phyloP scores from a whole-genome alignment of 2,113 vertebrate genomes.

The Cariama cristata region DNA sequence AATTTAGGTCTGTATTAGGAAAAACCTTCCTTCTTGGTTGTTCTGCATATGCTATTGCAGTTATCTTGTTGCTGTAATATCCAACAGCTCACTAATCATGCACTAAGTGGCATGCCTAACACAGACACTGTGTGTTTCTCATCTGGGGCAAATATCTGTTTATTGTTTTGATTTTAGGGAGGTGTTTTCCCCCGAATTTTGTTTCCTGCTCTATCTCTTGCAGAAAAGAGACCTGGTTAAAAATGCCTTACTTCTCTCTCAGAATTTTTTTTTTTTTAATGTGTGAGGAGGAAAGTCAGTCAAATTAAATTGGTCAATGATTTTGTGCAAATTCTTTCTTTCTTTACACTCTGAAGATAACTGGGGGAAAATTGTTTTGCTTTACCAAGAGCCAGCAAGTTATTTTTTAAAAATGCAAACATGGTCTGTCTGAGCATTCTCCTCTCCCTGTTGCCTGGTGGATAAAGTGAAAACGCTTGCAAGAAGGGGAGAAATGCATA shows the following conservation, averaged over 20 bases:
- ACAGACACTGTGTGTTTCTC: not conserved
- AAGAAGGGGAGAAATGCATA: slow-evolving; percentile 9
- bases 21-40: not conserved
- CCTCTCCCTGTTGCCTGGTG: not conserved
- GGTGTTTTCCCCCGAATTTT: not conserved
- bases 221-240: not conserved
- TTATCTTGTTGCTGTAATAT: not conserved
- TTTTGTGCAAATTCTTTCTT: not conserved
- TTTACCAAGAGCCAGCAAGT: not conserved
- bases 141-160: not conserved
- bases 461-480: not conserved
- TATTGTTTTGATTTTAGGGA: not conserved
- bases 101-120: not conserved
- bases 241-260: not conserved
- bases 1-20: not conserved
- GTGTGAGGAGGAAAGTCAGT: not conserved
- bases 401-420: not conserved
- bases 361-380: not conserved
- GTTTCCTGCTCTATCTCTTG: not conserved
- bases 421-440: not conserved
- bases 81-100: not conserved
- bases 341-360: not conserved
- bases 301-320: not conserved
- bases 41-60: not conserved
- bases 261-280: not conserved